Conservation (phyloP, 92 coral and sea anemone species). For the Bergia puertoricense region DNA sequence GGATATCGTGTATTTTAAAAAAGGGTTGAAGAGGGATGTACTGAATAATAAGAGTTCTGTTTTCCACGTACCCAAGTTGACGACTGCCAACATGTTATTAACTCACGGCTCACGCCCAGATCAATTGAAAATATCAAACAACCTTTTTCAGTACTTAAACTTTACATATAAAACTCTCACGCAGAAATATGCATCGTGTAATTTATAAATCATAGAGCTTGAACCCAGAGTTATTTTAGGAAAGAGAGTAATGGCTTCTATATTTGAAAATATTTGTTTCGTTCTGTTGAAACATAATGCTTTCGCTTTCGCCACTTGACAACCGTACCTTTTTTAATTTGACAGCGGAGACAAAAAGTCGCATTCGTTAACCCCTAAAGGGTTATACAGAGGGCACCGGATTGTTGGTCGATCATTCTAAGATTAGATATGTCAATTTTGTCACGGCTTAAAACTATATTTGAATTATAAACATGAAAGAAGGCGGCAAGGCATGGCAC, state of each 20-base stretch:
- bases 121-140: neutral
- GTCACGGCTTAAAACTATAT: neutral
- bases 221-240: neutral
- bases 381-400: neutral
- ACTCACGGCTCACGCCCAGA: constrained; percentile 5
- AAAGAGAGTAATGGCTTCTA: neutral
- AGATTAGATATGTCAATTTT: constrained; percentile 28
- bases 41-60: neutral
- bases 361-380: neutral
- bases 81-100: neutral
- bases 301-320: neutral
- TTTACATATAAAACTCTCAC: neutral
- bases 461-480: neutral
- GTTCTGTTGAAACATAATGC: neutral
- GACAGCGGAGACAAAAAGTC: constrained; percentile 32
- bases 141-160: neutral
- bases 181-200: neutral
- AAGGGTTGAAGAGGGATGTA: neutral
- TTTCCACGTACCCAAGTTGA: neutral
- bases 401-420: neutral
- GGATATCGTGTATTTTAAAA: constrained; percentile 24
- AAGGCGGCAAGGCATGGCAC: constrained; percentile 2
- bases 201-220: neutral
- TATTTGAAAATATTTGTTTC: neutral
- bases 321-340: neutral